phyloP scores from a whole-genome alignment of 2,797 vertebrate genomes.

The Chaetophractus vellerosus region DNA sequence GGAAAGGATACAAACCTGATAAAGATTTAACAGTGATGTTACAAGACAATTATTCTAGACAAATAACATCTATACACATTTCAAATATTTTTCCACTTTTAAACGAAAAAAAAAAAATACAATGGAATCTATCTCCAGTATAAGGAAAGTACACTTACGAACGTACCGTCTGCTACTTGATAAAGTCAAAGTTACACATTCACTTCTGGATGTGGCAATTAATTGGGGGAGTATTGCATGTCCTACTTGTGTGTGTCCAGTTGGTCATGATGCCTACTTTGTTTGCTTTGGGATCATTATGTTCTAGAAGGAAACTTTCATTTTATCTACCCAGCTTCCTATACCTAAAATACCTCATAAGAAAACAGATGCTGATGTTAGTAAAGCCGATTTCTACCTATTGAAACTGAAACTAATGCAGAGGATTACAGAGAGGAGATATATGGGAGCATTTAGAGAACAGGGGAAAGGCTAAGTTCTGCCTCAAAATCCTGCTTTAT shows the following conservation, averaged over 20 bases:
- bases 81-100: conserved; percentile 58
- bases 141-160: conserved; percentile 50
- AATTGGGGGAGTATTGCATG: conserved; percentile 26
- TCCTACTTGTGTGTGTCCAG: conserved; percentile 57
- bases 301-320: conserved; percentile 25
- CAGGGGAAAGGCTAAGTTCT: not conserved
- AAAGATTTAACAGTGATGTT: not conserved
- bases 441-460: not conserved
- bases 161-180: conserved; percentile 55
- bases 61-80: conserved; percentile 37
- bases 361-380: not conserved
- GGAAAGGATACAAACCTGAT: not conserved
- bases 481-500: conserved; percentile 14
- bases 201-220: conserved; percentile 39
- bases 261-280: not conserved
- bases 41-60: conserved; percentile 64
- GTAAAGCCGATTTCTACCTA: conserved; percentile 38
- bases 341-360: not conserved
- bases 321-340: not conserved
- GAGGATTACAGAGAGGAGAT: not conserved
- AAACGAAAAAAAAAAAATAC: conserved; percentile 79
- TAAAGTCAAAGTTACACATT: conserved; percentile 82
- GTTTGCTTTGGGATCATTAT: conserved; percentile 41
- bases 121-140: conserved; percentile 71
- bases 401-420: not conserved